Evolutionary conservation across 2,797 vertebrate species (phyloP), one percentile per base, ranked within the genome.

Genomic region (Lagodon rhomboides): DNA sequence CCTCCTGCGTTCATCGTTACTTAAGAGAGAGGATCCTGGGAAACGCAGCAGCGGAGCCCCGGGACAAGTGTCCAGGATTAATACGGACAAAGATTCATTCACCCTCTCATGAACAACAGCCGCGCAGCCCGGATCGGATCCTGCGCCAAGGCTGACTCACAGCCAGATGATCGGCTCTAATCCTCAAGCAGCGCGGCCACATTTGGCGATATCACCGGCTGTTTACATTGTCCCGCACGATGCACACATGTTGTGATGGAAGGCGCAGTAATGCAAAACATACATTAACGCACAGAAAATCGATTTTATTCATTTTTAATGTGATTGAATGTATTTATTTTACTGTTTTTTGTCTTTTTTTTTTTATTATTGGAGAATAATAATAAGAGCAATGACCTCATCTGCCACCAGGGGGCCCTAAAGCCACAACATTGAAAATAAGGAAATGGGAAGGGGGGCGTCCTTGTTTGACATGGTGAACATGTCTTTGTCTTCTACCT

Each of bases 81-180:
- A n/a, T 3, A 2, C 2, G 0, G 41, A 55, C 38, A 27, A 43
- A 55, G 46, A 64, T 34, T 30, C 16, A 22, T 41, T 54, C 30
- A 22, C 12, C 0, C 1, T 20, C 3, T 17, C n/a, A 50, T n/a
- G 22, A 65, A 65, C 23, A 72, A 75, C 20, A 51, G 54, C 51
- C 23, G 18, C 46, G 22, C 18, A 62, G 70, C 65, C 85, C 82
- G 60, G 77, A 84, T 85, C 64, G 62, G 60, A 68, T 79, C 60
- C 65, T 41, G 60, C 34, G 47, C 18, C 34, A n/a, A 44, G 18
- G 41, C 54, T 61, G 78, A 41, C 56, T 76, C 63, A 11, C 49
- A 7, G 9, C 16, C 43, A 27, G 9, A 51, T 27, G 51, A 59
- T 27, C 27, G 18, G 30, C 34, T 62, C 13, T 79, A 51, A 79